Evolutionary conservation across 1,140 invertebrate species (phyloP), one percentile per base, ranked within the genome.

Genomic region (Calliopsis andreniformis): DNA sequence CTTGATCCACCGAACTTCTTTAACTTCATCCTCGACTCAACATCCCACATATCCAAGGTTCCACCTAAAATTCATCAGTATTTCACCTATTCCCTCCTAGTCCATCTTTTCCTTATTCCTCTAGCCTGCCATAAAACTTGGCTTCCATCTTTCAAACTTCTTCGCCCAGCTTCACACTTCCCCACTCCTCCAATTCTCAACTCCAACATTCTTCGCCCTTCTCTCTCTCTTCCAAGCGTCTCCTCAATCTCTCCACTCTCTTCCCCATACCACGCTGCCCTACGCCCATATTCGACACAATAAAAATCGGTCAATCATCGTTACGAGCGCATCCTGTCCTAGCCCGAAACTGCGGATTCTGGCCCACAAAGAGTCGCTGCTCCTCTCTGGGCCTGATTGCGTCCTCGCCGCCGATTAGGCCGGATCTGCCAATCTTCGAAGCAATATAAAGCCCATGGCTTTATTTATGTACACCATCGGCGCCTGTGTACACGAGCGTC

Each of bases 341-440:
- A 32, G 20, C n/a, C 16, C 28, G 42, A 61, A 45, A 47, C 47
- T 18, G 35, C 63, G 58, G 43, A 72, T 78, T 69, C 69, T 35
- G 42, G 47, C 45, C 18, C 25, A 63, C 67, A 63, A 66, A 63
- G 42, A 66, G 32, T n/a, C 18, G 25, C 5, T 6, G 53, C 53
- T 43, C 55, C 12, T 14, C 66, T 43, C n/a, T 51, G 16, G 42
- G 30, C 42, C 69, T 63, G 78, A 83, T 83, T 73, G 77, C 71
- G 58, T 78, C 78, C 62, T 72, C 72, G 78, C 35, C 47, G 51
- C 59, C 53, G 63, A 83, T 80, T 78, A 85, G 49, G 55, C 59
- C 58, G 78, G 71, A 81, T 82, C 69, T 80, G 77, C 69, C 82
- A 85, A 86, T 88, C 79, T 80, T 85, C 87, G 73, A 71, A 76